A percentile compares a stretch with the other conserved stretches of the same genome.
These are phyloP conservation scores for Sebastes vulpes DNA, from an alignment of 2,797 vertebrate species.

Conservation along the genomic window DNA sequence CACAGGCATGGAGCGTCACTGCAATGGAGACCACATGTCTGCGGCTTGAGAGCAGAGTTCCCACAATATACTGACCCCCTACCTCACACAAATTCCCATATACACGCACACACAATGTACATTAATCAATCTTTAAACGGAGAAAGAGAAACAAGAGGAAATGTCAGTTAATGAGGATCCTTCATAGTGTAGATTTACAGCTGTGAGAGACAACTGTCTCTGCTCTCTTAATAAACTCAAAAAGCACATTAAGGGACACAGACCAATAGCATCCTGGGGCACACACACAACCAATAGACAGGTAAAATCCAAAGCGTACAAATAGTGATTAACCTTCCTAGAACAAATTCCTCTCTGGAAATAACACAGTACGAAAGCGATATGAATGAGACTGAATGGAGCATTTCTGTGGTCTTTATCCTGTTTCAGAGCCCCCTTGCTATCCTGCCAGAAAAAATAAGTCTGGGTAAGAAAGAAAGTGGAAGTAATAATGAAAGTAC, in stretches of 20 bases:
- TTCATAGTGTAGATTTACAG: background rate
- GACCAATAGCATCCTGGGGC: background rate
- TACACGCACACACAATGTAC: background rate
- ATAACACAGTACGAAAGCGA: background rate
- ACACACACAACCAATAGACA: background rate
- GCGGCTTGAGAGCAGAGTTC: slow-evolving; percentile 59
- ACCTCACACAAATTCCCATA: slow-evolving; percentile 21
- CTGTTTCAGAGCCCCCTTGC: background rate
- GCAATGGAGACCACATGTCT: slow-evolving; percentile 82
- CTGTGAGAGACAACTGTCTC: background rate
- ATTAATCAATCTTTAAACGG: slow-evolving; percentile 43
- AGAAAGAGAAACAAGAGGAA: slow-evolving; percentile 1
- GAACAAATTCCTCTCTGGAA: slow-evolving; percentile 5
- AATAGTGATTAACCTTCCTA: background rate
- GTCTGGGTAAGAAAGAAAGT: background rate
- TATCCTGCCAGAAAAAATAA: slow-evolving; percentile 42
- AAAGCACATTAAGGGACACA: background rate
- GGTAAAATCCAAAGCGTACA: background rate
- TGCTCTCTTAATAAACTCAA: background rate
- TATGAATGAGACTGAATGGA: slow-evolving; percentile 6
- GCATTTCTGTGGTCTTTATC: slow-evolving; percentile 32
- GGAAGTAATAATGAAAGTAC: slow-evolving; percentile 70
- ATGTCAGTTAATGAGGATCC: slow-evolving; percentile 4
- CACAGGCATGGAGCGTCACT: slow-evolving; percentile 71
- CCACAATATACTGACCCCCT: slow-evolving; percentile 67